phyloP scores from a whole-genome alignment of 2,797 vertebrate species.

The Hephaestus fuliginosus region DNA sequence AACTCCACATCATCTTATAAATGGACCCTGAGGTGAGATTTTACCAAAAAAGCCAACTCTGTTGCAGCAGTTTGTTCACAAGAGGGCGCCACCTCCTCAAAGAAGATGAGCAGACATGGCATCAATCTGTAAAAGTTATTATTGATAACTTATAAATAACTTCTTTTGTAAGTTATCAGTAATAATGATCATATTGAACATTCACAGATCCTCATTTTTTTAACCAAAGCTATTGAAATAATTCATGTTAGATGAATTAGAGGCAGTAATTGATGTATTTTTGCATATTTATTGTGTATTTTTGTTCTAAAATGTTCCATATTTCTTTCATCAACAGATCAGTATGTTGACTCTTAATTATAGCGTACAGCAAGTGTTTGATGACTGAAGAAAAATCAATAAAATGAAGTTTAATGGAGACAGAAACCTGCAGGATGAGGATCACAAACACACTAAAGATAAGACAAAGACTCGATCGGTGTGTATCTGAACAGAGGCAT shows the following conservation, averaged over 20 bases:
- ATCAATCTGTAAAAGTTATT: not conserved
- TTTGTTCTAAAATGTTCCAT: not conserved
- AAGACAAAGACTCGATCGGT: not conserved
- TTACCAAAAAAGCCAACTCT: not conserved
- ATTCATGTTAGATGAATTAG: not conserved
- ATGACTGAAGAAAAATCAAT: not conserved
- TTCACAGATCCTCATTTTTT: no score
- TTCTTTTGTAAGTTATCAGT: not conserved
- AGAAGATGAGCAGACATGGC: not conserved
- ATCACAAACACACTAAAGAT: conserved; percentile 3
- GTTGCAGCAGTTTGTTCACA: conserved; percentile 40
- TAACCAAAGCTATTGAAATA: not conserved
- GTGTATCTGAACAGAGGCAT: not conserved
- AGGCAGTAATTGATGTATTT: not conserved
- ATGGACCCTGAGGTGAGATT: not conserved
- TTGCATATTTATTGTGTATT: not conserved
- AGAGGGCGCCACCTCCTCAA: conserved; percentile 9
- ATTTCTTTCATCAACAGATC: not conserved
- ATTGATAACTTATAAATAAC: not conserved
- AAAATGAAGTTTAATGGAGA: conserved; percentile 1
- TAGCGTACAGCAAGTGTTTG: not conserved
- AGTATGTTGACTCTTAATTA: not conserved
- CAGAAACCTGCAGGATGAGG: conserved; percentile 9
- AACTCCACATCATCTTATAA: not conserved
- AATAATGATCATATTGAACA: not conserved